Base-by-base conservation (phyloP, 2,113 vertebrate species). In the Lathamus discolor region DNA sequence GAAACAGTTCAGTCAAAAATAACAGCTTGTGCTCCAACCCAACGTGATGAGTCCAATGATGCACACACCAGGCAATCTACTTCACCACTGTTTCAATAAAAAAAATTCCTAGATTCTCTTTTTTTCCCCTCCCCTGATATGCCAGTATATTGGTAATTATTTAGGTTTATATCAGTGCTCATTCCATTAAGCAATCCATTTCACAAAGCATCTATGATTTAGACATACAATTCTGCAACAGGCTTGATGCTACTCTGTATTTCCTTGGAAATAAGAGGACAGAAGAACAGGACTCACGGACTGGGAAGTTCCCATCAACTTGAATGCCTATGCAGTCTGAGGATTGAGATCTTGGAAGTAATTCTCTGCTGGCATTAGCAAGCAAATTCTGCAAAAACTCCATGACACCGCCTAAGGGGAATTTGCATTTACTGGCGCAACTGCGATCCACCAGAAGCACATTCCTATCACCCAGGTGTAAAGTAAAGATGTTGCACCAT, bases 41-140 rank as follows among this genome's bases (percentile, higher is more conserved):
- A 72, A 10, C 3, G 23, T 86, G 70, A 67, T 68, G 70, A 84
- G 90, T 24, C 61, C 39, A 8, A 64, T 0, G 0, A 68, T 41
- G 76, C 73, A 93, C 73, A 63, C 76, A 83, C 79, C 85, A 81
- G 76, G 90, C 92, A 91, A 91, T 88, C 82, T 41, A 61, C 88
- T 88, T 95, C 35, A 9, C 92, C 90, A 94, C 85, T 67, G 85
- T 19, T 90, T 55, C 88, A 81, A 92, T 81, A 90, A 95, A 78
- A 96, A 80, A 69, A 72, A 90, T 96, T 86, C 64, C 77, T 4
- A 4, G 57, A 31, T 48, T 73, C 41, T 67, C 64, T 94, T 91
- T 81, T 68, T 13, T 27, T 2, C 13, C 54, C 51, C 29, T 90
- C 90, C 83, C 79, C 67, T n/a, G 90, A 94, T 83, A 95, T 13